These are phyloP conservation scores for Nomada fucata DNA, from an alignment of 2,888 invertebrate genomes.

Conservation along the genomic window DNA sequence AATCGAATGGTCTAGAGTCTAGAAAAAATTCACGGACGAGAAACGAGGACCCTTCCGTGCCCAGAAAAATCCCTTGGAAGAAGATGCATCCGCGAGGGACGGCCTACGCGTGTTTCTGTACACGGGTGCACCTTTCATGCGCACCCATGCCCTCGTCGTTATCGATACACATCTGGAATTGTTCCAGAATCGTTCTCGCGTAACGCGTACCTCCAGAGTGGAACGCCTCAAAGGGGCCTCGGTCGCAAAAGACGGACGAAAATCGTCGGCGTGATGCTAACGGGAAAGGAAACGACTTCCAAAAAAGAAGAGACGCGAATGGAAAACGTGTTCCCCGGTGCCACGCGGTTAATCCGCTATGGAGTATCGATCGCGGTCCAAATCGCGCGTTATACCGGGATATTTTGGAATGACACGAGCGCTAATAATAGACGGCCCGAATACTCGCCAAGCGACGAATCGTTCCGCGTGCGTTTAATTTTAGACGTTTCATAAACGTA, in stretches of 20 bases:
- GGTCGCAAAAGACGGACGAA: conserved; percentile 9
- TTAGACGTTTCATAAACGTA: conserved; percentile 23
- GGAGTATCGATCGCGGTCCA: background rate
- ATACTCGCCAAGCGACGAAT: conserved; percentile 1
- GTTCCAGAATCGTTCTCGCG: conserved; percentile 41
- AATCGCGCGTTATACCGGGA: background rate
- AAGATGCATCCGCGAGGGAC: background rate
- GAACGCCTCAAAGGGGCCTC: conserved; percentile 30
- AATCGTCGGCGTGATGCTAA: background rate
- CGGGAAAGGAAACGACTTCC: background rate
- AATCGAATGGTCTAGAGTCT: conserved; percentile 8
- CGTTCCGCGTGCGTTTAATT: conserved; percentile 33
- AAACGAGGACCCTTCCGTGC: background rate
- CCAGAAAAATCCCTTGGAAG: background rate
- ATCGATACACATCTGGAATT: conserved; percentile 53
- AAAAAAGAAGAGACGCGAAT: background rate
- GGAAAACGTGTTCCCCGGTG: too few relatives aligned
- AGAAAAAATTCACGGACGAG: conserved; percentile 7
- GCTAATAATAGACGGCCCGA: conserved; percentile 20
- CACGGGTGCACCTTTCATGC: conserved; percentile 1
- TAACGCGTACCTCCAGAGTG: conserved; percentile 20
- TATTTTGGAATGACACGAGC: background rate
- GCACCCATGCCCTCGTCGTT: conserved; percentile 23
- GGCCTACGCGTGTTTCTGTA: background rate
- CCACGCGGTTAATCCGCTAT: too few relatives aligned